Percentiles rank a stretch among this genome's conserved stretches.
Evolutionary conservation across 2,113 vertebrate genomes (phyloP).

Genomic region (Triplophysa dalaica): DNA sequence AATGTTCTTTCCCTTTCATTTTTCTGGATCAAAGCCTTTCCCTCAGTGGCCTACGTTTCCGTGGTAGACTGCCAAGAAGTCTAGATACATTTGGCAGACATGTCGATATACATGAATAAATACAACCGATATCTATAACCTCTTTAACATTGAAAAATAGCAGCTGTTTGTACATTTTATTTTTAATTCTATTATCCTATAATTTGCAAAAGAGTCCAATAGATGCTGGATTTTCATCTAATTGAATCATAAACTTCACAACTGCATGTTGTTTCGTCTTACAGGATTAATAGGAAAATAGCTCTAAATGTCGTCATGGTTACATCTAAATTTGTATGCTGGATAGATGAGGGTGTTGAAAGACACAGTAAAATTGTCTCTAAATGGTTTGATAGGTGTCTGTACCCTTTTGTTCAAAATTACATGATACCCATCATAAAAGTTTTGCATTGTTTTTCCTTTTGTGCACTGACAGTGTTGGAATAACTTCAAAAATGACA

Average conservation of each 20-base stretch:
- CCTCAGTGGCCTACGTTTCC: conserved; percentile 47
- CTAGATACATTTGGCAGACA: conserved; percentile 85
- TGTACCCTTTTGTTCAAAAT: conserved; percentile 37
- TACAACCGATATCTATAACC: conserved; percentile 70
- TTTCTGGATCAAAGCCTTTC: conserved; percentile 48
- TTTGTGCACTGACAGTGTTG: conserved; percentile 19
- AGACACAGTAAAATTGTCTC: conserved; percentile 70
- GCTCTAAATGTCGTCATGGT: conserved; percentile 63
- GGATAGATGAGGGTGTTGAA: conserved; percentile 76
- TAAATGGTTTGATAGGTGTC: conserved; percentile 71
- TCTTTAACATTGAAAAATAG: conserved; percentile 80
- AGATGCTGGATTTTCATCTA: conserved; percentile 91
- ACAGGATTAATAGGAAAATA: conserved; percentile 87
- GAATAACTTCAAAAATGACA: conserved; percentile 9
- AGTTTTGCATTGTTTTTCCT: background rate
- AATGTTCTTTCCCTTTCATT: conserved; percentile 63
- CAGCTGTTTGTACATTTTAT: conserved; percentile 91
- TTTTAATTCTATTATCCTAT: conserved; percentile 79
- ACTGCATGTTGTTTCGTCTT: conserved; percentile 81
- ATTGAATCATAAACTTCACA: conserved; percentile 85
- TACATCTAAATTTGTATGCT: conserved; percentile 73
- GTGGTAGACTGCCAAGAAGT: conserved; percentile 82
- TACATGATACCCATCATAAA: background rate
- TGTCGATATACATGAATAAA: conserved; percentile 87
- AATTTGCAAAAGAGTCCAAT: conserved; percentile 87